Evolutionary conservation across 37 sponge, comb jelly and placozoan species (phyloP), one percentile per base, ranked within the genome.

Genomic region (Petrosia ficiformis): DNA sequence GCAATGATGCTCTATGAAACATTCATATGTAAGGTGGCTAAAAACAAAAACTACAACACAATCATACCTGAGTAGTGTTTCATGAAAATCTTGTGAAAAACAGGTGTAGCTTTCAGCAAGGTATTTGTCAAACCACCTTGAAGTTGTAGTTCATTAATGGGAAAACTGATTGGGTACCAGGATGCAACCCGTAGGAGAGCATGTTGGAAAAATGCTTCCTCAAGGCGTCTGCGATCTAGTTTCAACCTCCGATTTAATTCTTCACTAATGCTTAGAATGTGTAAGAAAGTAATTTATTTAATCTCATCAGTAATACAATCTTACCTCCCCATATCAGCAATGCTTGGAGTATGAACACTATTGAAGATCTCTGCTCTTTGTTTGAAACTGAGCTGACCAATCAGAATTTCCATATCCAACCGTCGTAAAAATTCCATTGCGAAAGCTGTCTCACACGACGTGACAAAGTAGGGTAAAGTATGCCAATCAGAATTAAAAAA

Each of bases 331-430:
- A n/a, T n/a, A n/a, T n/a, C n/a, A n/a, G n/a, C n/a, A n/a, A n/a
- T n/a, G 16, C 39, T 22, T n/a, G 14, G n/a, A 28, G 35, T 76
- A 61, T 76, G 26, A 3, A 78, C 44, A 60, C 56, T 65, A 56
- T 82, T 82, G 75, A 67, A 82, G 2, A 82, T 41, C 11, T 82
- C 82, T 26, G 82, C 75, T 28, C 59, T 1, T 39, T 82, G 82
- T 54, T 82, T 73, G 44, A 72, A 82, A 42, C 82, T 82, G 1
- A 70, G 52, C 26, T 82, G 75, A 2, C 82, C 82, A 82, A 82
- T 35, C 33, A 82, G 59, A 22, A 82, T 25, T 5, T 82, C 44
- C n/a, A 75, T 68, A 56, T 82, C 42, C 22, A 52, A 33, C 34
- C 38, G 57, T 26, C 44, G 28, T 57, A 82, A 36, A 4, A 82